A percentile compares a stretch with the other conserved stretches of the same genome.
Conservation (phyloP, 2,113 vertebrate genomes). For the Nestor notabilis region DNA sequence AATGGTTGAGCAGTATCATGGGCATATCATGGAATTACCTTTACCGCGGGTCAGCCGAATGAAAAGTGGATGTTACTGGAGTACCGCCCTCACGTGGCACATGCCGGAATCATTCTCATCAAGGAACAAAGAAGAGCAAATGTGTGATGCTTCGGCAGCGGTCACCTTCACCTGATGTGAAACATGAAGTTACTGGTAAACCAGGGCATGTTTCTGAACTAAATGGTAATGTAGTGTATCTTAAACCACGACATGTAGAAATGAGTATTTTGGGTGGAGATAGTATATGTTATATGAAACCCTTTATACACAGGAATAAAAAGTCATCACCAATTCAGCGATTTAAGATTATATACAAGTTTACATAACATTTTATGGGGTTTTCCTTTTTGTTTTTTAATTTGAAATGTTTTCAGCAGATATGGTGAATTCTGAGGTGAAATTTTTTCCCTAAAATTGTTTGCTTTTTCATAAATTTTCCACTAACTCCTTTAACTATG, state of each 20-base stretch:
- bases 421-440: not conserved
- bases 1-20: not conserved
- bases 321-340: not conserved
- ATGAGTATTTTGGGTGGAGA: not conserved
- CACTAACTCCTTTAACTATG: not conserved
- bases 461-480: not conserved
- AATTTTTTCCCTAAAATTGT: not conserved
- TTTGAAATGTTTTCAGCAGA: not conserved
- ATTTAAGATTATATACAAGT: not conserved
- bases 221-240: not conserved
- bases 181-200: not conserved
- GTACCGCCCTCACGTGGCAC: not conserved
- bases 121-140: not conserved
- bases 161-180: not conserved
- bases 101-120: not conserved
- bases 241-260: too few relatives aligned
- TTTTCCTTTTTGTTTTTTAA: not conserved
- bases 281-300: not conserved
- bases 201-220: not conserved
- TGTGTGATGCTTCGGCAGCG: accelerated
- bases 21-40: not conserved
- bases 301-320: not conserved
- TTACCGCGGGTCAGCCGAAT: not conserved
- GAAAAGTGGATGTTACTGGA: not conserved
- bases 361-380: not conserved